Evolutionary conservation across 2,113 vertebrate species (phyloP), one percentile per base, ranked within the genome.

Genomic region (Oxyura jamaicensis): DNA sequence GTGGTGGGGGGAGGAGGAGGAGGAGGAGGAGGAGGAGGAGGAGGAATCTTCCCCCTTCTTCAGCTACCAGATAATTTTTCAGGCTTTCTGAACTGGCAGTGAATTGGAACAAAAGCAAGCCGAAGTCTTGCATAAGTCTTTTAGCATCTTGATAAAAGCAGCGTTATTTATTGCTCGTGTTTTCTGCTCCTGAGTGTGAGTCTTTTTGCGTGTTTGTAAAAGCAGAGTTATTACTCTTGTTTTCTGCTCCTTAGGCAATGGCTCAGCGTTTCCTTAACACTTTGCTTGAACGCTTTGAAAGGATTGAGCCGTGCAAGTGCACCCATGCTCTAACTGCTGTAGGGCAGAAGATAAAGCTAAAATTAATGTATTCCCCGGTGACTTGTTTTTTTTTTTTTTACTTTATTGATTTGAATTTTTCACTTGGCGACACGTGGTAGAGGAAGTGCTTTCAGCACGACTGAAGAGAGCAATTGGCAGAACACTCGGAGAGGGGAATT

Each of bases 41-140:
- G 13, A 28, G 1, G 12, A 4, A 0, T 20, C 56, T 35, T 33
- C 14, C 4, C 1, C 5, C 4, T 42, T 8, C 6, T 19, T 15
- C 13, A 53, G 4, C 2, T n/a, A 31, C 7, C 25, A 2, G 58
- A 0, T 23, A 9, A 23, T 35, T 19, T 3, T 25, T n/a, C 8
- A 1, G 15, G 0, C 50, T 22, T 48, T 48, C 46, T 21, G 8
- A 44, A 4, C 17, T 5, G 41, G 0, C 12, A 23, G n/a, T 6
- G 29, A 52, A 3, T 25, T 33, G 26, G 8, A 74, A 5, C 62
- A 23, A 52, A 76, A n/a, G 10, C 44, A 23, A 35, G 28, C 33
- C n/a, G 35, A 73, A 46, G 31, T 48, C 20, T 48, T 48, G 46
- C 46, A 48, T 59, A 14, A 26, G 26, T 44, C 10, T 46, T 56